Evolutionary conservation across 2,797 vertebrate species (phyloP).

Genomic region (Antennarius maculatus): DNA sequence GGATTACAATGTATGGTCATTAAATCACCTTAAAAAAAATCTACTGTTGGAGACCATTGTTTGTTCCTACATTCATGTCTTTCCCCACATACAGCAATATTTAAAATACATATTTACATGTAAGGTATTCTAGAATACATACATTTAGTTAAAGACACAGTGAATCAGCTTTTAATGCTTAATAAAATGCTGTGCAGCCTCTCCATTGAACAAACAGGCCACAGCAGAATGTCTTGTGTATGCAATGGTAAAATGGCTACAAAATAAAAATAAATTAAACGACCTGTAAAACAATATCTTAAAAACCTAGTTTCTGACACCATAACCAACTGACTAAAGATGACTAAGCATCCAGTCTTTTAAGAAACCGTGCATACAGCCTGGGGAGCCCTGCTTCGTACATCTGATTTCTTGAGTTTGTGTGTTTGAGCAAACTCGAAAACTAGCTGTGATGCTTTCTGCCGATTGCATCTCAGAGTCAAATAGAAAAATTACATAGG

Average conservation of each 20-base stretch:
- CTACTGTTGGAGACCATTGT: not conserved
- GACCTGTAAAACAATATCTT: not conserved
- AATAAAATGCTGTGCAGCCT: slow-evolving; percentile 4
- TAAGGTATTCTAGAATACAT: not conserved
- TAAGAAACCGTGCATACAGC: slow-evolving; percentile 30
- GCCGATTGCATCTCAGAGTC: slow-evolving; percentile 23
- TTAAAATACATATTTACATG: not conserved
- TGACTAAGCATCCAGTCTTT: slow-evolving; percentile 31
- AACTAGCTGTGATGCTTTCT: slow-evolving; percentile 30
- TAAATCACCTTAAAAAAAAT: too few species aligned
- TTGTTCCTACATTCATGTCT: not conserved
- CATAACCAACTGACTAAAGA: slow-evolving; percentile 1
- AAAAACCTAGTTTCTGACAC: too few species aligned
- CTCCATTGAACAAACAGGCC: not conserved
- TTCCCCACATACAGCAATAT: not conserved
- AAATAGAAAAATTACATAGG: slow-evolving; percentile 12
- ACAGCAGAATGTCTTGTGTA: not conserved
- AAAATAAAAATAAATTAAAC: not conserved
- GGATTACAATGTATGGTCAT: too few species aligned
- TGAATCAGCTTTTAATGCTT: slow-evolving; percentile 11
- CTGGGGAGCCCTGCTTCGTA: slow-evolving; percentile 5
- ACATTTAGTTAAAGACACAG: not conserved
- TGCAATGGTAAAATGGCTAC: not conserved
- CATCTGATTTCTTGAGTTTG: not conserved
- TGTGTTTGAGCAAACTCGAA: not conserved